Evolutionary conservation across 2,888 invertebrate species (phyloP).

Genomic region (Seira sanloemensis): DNA sequence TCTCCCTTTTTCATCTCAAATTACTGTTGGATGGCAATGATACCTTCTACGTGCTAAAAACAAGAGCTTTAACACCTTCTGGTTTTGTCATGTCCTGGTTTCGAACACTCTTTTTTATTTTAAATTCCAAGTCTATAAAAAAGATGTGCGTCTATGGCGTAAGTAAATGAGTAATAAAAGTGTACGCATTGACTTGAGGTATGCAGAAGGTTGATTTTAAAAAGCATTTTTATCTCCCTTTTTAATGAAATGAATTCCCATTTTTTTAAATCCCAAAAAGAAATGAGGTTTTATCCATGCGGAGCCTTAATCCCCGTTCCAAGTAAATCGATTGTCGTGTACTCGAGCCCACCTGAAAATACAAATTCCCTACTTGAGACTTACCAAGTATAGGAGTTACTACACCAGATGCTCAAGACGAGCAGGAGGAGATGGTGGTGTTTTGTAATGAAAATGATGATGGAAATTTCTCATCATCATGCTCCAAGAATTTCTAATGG

Average conservation of each 20-base stretch:
- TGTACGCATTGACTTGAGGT: neutral
- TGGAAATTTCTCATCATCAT: conserved; percentile 37
- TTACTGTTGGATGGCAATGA: neutral
- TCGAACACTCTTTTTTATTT: too few species aligned
- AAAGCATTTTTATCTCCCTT: neutral
- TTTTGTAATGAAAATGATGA: conserved; percentile 12
- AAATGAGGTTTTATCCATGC: neutral
- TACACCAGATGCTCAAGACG: neutral
- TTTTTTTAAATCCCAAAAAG: neutral
- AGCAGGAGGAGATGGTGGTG: conserved; percentile 16
- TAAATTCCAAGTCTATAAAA: neutral
- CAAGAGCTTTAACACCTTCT: neutral
- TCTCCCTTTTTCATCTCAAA: conserved; percentile 7
- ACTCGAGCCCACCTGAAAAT: neutral
- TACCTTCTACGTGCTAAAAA: neutral
- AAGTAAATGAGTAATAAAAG: neutral
- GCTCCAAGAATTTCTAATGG: conserved; percentile 40
- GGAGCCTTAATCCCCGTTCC: neutral
- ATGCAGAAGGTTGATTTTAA: neutral
- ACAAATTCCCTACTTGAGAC: neutral
- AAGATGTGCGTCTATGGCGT: neutral
- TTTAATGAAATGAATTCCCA: neutral
- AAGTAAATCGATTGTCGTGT: neutral
- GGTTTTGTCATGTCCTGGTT: neutral
- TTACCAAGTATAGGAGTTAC: too few species aligned